Conservation (phyloP, 2,888 invertebrate species). For the Himalopsyche kuldschensis region DNA sequence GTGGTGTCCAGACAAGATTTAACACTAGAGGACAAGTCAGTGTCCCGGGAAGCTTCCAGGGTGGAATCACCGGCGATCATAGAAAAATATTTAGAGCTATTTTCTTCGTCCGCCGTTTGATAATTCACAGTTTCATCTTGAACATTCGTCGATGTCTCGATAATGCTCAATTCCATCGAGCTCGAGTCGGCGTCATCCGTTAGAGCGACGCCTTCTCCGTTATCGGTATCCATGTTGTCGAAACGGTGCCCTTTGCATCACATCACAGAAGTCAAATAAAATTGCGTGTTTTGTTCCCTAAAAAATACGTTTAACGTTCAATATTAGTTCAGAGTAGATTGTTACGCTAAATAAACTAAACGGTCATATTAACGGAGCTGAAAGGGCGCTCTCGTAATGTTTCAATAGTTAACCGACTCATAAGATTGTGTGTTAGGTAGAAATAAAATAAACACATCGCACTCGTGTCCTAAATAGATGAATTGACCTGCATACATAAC, state of each 20-base stretch:
- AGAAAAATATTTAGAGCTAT: constrained; percentile 54
- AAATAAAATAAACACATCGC: neutral
- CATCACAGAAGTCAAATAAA: constrained; percentile 8
- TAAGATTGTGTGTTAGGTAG: neutral
- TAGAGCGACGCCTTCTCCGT: neutral
- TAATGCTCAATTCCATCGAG: constrained; percentile 11
- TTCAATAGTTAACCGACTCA: too few species aligned
- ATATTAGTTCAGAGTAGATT: too few species aligned
- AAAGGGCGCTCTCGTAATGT: too few species aligned
- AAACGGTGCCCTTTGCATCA: neutral
- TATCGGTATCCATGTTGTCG: constrained; percentile 25
- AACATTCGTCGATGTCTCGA: constrained; percentile 13
- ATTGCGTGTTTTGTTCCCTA: neutral
- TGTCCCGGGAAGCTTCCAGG: constrained; percentile 19
- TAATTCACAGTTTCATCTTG: constrained; percentile 41
- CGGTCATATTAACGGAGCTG: too few species aligned
- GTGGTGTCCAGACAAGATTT: neutral
- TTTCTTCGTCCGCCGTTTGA: constrained; percentile 53
- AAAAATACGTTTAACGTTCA: neutral
- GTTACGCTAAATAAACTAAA: too few species aligned
- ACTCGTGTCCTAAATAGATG: constrained; percentile 4
- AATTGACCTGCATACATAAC: constrained; percentile 3
- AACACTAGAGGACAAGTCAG: constrained; percentile 8
- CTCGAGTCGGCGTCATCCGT: constrained; percentile 18
- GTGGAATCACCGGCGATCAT: constrained; percentile 52